These are phyloP conservation scores for Laticauda colubrina DNA, from an alignment of 2,113 vertebrate genomes.

Conservation along the genomic window DNA sequence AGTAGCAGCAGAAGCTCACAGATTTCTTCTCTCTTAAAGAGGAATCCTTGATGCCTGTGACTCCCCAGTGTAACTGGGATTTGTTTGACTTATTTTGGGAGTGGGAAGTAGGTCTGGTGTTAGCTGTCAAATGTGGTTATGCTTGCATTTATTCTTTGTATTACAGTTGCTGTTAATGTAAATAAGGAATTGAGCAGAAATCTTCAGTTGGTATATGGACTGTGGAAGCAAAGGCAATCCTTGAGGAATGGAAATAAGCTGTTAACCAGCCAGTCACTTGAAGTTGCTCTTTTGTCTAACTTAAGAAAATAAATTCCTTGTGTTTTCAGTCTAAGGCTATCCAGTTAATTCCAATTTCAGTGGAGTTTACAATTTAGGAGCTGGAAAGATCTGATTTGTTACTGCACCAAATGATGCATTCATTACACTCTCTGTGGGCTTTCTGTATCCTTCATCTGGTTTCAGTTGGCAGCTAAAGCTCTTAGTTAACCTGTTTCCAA, in stretches of 20 bases:
- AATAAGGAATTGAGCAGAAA: neutral
- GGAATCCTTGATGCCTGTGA: neutral
- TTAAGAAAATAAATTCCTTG: neutral
- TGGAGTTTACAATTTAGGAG: neutral
- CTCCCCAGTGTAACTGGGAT: neutral
- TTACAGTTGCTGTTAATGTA: neutral
- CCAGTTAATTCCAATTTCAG: neutral
- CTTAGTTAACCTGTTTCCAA: neutral
- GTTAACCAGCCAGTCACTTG: neutral
- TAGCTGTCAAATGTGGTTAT: neutral
- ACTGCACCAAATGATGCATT: neutral
- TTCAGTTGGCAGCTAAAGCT: neutral
- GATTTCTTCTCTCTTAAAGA: neutral
- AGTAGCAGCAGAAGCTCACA: neutral
- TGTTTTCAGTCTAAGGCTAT: neutral
- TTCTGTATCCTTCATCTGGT: neutral
- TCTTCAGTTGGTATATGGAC: neutral
- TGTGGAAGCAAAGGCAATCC: neutral
- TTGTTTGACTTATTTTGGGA: neutral
- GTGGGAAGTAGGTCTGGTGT: neutral
- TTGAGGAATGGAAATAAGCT: neutral
- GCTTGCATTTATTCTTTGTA: neutral
- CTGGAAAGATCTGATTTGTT: neutral
- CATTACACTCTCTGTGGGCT: neutral
- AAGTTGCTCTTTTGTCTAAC: neutral